Evolutionary conservation across 2,888 invertebrate species (phyloP), one percentile per base, ranked within the genome.

Genomic region (Apamea sordens): DNA sequence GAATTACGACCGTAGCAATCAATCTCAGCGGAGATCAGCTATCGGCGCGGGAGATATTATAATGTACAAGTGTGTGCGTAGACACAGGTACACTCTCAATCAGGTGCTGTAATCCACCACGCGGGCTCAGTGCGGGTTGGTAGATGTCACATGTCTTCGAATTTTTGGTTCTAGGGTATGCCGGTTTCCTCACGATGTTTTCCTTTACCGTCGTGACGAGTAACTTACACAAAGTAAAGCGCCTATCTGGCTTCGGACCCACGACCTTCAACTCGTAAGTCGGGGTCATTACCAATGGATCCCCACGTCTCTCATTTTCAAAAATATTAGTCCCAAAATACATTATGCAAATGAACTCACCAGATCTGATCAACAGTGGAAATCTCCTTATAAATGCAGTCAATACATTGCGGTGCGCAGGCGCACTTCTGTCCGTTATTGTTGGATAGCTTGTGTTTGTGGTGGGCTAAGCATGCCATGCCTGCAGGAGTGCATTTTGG

Each of bases 401-500:
- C 94, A 1, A 94, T 85, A 73, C 96, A 97, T 77, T 94, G 96
- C 2, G 95, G 93, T 2, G 88, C 90, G 87, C 96, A 96, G 0
- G 85, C 10, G 70, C 96, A 96, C 13, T 90, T 90, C 18, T 84
- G 83, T 0, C 91, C 93, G 0, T 87, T 89, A 64, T 92, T 91
- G 69, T 89, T 93, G 3, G 88, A 93, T 11, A 98, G 91, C 63
- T 92, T 83, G 0, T 93, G 89, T 0, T 91, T 87, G 84, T 95
- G 86, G 41, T 91, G 86, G 0, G 97, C 92, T 65, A 98, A 90
- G 86, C 98, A 98, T 7, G 94, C 89, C 94, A 98, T 95, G 6
- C 97, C 97, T 1, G 93, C 90, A 0, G 97, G 90, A 44, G 95
- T 93, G 89, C 98, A 98, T 0, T 91, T 80, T 73, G 95, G 95